Percentiles rank a stretch among this genome's conserved stretches.
Evolutionary conservation across 2,113 vertebrate species (phyloP).

Genomic region (Microtus pennsylvanicus): DNA sequence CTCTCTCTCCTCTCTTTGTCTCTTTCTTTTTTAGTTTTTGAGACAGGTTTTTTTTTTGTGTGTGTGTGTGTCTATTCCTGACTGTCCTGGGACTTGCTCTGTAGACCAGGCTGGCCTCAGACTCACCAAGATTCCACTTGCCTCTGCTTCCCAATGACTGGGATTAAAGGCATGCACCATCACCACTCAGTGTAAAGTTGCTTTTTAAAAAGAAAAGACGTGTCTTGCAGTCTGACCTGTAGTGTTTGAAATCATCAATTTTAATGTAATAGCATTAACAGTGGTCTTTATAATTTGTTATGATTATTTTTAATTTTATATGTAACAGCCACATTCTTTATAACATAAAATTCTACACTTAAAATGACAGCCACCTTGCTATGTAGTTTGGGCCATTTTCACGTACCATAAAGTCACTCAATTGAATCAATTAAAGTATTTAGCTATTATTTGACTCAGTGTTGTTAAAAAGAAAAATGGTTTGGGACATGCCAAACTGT

Average conservation of each 20-base stretch:
- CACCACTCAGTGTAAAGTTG: background rate
- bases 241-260: background rate
- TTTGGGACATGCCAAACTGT: background rate
- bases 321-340: background rate
- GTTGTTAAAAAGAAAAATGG: background rate
- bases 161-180: background rate
- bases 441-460: background rate
- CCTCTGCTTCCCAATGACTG: background rate
- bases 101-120: background rate
- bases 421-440: conserved; percentile 6
- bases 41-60: background rate
- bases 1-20: too few relatives aligned
- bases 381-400: background rate
- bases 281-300: conserved; percentile 30
- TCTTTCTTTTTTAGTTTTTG: background rate
- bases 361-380: background rate
- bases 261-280: background rate
- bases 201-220: background rate
- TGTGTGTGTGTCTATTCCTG: background rate
- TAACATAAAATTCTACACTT: background rate
- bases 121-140: background rate
- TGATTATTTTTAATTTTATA: conserved; percentile 26
- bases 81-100: background rate
- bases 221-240: background rate
- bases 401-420: background rate